Conservation (phyloP, 1,140 invertebrate species). For the Zophobas atratus region DNA sequence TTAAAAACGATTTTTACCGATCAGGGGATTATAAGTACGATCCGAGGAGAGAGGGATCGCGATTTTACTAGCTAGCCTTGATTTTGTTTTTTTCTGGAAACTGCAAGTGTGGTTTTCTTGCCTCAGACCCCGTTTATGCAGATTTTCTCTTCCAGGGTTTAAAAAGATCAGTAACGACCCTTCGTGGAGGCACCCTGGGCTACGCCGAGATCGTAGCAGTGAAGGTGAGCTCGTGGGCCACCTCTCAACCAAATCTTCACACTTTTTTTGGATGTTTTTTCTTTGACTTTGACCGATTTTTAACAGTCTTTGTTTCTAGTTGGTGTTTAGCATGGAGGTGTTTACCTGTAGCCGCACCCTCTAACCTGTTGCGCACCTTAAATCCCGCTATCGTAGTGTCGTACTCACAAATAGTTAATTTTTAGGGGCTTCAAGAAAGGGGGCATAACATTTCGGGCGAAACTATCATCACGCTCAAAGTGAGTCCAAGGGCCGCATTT, state of each 20-base stretch:
- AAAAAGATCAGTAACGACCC: conserved; percentile 93
- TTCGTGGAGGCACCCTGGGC: conserved; percentile 87
- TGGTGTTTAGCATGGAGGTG: conserved; percentile 21
- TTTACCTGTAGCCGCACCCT: conserved; percentile 41
- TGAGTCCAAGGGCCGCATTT: conserved; percentile 72
- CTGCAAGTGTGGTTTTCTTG: too few species aligned
- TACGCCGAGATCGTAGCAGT: conserved; percentile 96
- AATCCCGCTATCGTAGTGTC: conserved; percentile 54
- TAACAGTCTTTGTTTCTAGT: conserved; percentile 50
- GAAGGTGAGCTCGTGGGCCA: conserved; percentile 79
- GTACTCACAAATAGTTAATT: conserved; percentile 69
- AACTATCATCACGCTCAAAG: conserved; percentile 91
- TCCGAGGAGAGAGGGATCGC: too few species aligned
- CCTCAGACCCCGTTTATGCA: conserved; percentile 9
- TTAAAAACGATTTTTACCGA: too few species aligned
- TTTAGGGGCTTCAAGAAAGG: conserved; percentile 87
- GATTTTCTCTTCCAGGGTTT: conserved; percentile 76
- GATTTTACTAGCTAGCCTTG: too few species aligned
- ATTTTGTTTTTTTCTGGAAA: too few species aligned
- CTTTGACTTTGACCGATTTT: conserved; percentile 60
- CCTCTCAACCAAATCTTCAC: conserved; percentile 52
- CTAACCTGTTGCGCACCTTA: conserved; percentile 49
- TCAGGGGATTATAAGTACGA: too few species aligned
- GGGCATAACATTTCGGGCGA: conserved; percentile 91
- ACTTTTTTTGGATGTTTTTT: conserved; percentile 57